phyloP scores from a whole-genome alignment of 2,888 invertebrate genomes.

The Oscheius onirici region DNA sequence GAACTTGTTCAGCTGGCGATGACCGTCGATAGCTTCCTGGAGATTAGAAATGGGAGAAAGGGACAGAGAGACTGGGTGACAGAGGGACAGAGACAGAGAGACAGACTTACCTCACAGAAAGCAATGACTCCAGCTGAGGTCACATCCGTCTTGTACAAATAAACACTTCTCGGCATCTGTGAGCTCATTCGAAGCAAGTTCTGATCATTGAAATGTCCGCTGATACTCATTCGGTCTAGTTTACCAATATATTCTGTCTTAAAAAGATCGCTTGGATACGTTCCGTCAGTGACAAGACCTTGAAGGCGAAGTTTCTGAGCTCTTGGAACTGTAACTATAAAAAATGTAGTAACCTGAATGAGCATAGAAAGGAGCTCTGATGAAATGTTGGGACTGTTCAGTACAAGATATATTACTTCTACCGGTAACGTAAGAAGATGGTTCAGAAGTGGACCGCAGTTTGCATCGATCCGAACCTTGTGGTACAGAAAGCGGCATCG shows the following conservation, averaged over 20 bases:
- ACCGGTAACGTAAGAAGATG: no score
- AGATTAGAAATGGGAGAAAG: not conserved
- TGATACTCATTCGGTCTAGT: not conserved
- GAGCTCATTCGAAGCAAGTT: not conserved
- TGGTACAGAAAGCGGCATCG: no score
- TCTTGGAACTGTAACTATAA: not conserved
- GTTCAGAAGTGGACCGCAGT: no score
- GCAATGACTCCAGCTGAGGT: not conserved
- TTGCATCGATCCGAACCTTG: no score
- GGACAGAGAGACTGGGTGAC: not conserved
- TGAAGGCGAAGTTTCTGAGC: not conserved
- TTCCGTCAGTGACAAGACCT: not conserved
- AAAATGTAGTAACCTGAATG: not conserved
- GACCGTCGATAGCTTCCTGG: not conserved
- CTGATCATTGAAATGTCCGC: not conserved
- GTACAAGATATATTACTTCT: no score
- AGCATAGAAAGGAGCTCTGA: not conserved
- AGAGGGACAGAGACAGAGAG: not conserved
- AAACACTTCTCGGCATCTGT: not conserved
- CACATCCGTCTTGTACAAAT: not conserved
- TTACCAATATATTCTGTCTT: not conserved
- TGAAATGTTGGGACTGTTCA: not conserved
- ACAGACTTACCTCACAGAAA: not conserved
- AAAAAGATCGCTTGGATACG: not conserved
- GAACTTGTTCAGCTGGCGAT: no score